Evolutionary conservation across 2,113 vertebrate species (phyloP), one percentile per base, ranked within the genome.

Genomic region (Cavia porcellus): DNA sequence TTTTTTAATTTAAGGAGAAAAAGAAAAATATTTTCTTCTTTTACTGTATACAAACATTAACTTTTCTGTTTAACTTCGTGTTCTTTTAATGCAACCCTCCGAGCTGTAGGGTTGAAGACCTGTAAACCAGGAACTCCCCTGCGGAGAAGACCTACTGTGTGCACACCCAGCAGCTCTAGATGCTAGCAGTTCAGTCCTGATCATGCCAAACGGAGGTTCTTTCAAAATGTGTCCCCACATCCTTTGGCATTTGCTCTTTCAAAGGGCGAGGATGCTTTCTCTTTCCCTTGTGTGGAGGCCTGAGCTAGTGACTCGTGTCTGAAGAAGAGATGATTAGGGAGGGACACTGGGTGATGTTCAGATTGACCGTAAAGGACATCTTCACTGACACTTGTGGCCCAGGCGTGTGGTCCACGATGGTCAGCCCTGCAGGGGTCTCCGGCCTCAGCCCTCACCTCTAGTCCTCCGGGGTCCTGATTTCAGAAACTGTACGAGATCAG

Each of bases 361-460:
- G 61, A 22, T 17, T 2, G 4, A 52, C 38, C 72, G 19, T 19
- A 32, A 38, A 66, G 47, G 25, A 20, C 24, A 30, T 80, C 38
- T 11, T 19, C 4, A 15, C 38, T 19, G 82, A 68, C 38, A 13
- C 50, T 24, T 32, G 32, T 32, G 1, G 22, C 3, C 28, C 70
- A 77, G 3, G 12, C 42, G 1, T 47, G 13, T 25, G 1, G 6
- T 47, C 42, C 0, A 20, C 7, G n/a, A 15, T 2, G 68, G 28
- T 28, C 25, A 25, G 45, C 12, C 74, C 12, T 47, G 22, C 3
- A 8, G 75, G 75, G 3, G 1, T 25, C 42, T 30, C 47, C 77
- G 52, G 47, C 77, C 30, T 30, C 25, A 32, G 28, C 75, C 5
- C 38, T 32, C 25, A 15, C 6, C 82, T 35, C 22, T 24, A 7